These are phyloP conservation scores for Liparis tanakae DNA, from an alignment of 2,797 vertebrate genomes.

Conservation along the genomic window DNA sequence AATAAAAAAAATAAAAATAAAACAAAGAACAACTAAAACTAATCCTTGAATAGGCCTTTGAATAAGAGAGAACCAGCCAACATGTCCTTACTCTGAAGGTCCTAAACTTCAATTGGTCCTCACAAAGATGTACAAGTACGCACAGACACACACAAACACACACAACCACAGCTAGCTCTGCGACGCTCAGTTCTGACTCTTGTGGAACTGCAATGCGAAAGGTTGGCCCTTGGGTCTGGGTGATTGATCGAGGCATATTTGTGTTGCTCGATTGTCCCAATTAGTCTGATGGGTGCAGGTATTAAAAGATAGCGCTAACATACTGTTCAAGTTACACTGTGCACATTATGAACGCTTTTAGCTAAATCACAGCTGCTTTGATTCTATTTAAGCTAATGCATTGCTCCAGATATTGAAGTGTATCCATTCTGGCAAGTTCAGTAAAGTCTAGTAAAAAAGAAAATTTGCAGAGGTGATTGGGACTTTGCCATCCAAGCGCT, in stretches of 20 bases:
- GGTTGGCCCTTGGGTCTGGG: no score
- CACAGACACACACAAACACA: no score
- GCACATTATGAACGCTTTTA: neutral
- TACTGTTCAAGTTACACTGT: neutral
- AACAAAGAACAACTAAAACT: no score
- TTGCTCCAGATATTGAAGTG: neutral
- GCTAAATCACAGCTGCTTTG: constrained; percentile 2
- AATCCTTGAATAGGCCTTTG: no score
- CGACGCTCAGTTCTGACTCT: no score
- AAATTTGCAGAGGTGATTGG: constrained; percentile 18
- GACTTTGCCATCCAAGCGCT: constrained; percentile 39
- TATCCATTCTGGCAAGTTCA: constrained; percentile 13
- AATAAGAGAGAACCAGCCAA: neutral
- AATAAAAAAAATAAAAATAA: no score
- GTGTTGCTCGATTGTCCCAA: neutral
- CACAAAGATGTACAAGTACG: no score
- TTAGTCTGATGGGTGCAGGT: neutral
- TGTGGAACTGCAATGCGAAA: no score
- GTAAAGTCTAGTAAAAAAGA: neutral
- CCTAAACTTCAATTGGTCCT: neutral
- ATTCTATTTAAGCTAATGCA: neutral
- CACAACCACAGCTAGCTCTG: no score
- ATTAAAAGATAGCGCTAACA: neutral
- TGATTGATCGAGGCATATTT: no score
- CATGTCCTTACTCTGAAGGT: neutral